A percentile compares a stretch with the other conserved stretches of the same genome.
Evolutionary conservation across 2,113 vertebrate genomes (phyloP).

Genomic region (Puma concolor): DNA sequence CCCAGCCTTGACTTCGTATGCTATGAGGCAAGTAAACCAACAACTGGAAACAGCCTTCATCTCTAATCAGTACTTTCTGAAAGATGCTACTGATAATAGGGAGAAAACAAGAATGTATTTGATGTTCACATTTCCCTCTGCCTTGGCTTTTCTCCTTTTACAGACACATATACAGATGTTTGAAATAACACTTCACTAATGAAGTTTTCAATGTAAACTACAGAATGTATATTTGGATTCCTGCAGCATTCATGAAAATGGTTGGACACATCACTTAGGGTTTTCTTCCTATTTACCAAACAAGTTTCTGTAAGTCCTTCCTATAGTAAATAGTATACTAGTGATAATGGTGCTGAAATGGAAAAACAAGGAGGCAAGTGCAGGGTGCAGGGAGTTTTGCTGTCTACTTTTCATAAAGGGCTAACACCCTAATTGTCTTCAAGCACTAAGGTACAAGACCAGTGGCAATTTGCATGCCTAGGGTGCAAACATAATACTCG

Average conservation of each 20-base stretch:
- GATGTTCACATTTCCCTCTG: not conserved
- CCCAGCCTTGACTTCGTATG: slow-evolving; percentile 41
- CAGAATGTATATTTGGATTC: not conserved
- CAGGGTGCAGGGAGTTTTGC: not conserved
- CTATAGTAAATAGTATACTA: not conserved
- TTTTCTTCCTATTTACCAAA: not conserved
- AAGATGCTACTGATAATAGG: slow-evolving; percentile 50
- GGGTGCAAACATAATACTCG: not conserved
- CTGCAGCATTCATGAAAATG: not conserved
- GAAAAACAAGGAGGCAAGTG: not conserved
- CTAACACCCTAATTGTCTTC: not conserved
- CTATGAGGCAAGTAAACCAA: slow-evolving; percentile 39
- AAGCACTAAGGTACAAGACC: not conserved
- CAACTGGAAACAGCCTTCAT: slow-evolving; percentile 19
- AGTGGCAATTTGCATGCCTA: not conserved
- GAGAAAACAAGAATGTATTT: not conserved
- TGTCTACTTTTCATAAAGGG: not conserved
- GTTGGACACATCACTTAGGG: not conserved
- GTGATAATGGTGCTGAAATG: not conserved
- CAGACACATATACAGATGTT: not conserved
- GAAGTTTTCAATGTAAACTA: not conserved
- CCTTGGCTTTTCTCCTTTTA: not conserved
- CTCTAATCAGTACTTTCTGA: slow-evolving; percentile 60
- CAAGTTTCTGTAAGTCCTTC: slow-evolving; percentile 16
- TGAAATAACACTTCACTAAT: not conserved